Evolutionary conservation across 2,888 invertebrate genomes (phyloP).

Genomic region (Melanostoma scalare): DNA sequence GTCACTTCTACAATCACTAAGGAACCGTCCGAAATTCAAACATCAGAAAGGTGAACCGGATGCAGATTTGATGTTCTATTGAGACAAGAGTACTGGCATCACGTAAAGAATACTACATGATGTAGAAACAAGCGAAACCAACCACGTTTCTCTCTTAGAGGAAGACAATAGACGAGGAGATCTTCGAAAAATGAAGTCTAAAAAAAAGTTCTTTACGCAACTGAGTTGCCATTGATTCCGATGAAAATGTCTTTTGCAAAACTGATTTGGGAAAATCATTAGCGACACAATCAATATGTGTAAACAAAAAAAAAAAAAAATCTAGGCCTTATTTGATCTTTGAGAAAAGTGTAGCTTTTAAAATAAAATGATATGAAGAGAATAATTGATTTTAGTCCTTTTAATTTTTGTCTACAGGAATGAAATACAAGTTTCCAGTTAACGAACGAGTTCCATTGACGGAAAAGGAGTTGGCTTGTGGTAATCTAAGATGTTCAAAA

Average conservation of each 20-base stretch:
- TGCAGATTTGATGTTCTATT: constrained; percentile 93
- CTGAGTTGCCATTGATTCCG: constrained; percentile 50
- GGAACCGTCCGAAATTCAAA: constrained; percentile 89
- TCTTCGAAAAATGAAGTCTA: constrained; percentile 54
- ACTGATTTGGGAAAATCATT: constrained; percentile 40
- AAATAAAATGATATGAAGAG: no score
- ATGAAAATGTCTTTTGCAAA: constrained; percentile 53
- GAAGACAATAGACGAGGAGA: constrained; percentile 51
- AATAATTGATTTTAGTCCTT: no score
- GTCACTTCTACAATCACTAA: constrained; percentile 85
- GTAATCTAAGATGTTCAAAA: no score
- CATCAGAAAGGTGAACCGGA: constrained; percentile 98
- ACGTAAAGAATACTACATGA: constrained; percentile 52
- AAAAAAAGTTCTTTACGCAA: constrained; percentile 32
- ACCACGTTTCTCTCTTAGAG: constrained; percentile 45
- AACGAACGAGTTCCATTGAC: no score
- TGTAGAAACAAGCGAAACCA: constrained; percentile 56
- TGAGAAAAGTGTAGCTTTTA: no score
- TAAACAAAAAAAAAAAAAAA: no score
- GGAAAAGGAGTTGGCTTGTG: no score
- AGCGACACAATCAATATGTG: constrained; percentile 22
- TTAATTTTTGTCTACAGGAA: no score
- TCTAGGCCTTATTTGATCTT: no score
- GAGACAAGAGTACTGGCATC: constrained; percentile 62
- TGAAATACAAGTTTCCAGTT: no score